A percentile compares a stretch with the other conserved stretches of the same genome.
These are phyloP conservation scores for Syrmaticus mikado DNA, from an alignment of 2,113 vertebrate genomes.

Conservation along the genomic window DNA sequence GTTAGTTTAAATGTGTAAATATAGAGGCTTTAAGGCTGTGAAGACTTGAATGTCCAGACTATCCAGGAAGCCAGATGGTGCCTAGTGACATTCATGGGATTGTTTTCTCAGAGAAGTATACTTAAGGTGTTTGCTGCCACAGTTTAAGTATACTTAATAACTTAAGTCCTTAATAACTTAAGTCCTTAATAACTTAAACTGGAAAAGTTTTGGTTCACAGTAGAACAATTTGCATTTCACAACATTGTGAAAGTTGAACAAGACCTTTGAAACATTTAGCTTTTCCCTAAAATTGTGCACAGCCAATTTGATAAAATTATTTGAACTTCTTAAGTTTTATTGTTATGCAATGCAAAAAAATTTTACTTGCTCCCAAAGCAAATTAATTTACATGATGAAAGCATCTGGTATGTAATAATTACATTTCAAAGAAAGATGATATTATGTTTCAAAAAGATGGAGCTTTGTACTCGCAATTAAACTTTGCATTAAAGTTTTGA, in stretches of 20 bases:
- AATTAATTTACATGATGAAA: slow-evolving; percentile 25
- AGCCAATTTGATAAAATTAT: neutral
- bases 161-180: neutral
- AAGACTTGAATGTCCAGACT: neutral
- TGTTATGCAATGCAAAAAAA: neutral
- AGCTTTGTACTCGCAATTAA: neutral
- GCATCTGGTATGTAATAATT: neutral
- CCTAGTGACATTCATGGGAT: neutral
- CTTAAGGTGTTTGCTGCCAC: neutral
- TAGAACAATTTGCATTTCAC: neutral
- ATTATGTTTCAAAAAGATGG: neutral
- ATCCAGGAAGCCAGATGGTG: neutral
- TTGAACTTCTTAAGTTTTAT: slow-evolving; percentile 2
- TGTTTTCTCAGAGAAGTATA: neutral
- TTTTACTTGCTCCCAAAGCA: slow-evolving; percentile 11
- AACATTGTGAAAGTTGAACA: neutral
- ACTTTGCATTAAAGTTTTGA: neutral
- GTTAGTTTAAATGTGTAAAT: neutral
- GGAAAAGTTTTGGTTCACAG: neutral
- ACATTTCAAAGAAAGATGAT: slow-evolving; percentile 22
- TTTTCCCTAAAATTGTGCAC: neutral
- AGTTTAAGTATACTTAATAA: neutral
- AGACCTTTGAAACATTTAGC: neutral
- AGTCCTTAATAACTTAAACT: neutral
- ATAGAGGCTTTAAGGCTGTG: neutral